These are phyloP conservation scores for Drosophila percnosoma DNA, from an alignment of 2,888 invertebrate species.

Conservation along the genomic window DNA sequence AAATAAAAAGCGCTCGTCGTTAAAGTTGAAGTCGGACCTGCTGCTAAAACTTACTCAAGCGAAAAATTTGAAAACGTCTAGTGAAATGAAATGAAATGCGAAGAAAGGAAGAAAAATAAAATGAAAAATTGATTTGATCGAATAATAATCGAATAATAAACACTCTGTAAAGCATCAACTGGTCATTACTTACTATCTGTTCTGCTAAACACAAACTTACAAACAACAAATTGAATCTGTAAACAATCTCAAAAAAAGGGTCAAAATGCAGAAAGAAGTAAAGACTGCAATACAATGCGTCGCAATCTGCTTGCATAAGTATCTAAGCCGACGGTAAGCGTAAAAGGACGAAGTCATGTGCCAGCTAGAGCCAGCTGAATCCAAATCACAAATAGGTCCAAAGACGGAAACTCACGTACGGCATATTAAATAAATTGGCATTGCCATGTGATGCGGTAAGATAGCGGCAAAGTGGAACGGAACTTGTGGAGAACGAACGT, in stretches of 20 bases:
- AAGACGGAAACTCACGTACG: constrained; percentile 68
- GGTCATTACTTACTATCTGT: neutral
- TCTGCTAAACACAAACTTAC: neutral
- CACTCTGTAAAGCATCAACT: constrained; percentile 9
- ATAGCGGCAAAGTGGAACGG: constrained; percentile 7
- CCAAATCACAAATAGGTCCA: constrained; percentile 30
- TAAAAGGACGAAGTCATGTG: constrained; percentile 8
- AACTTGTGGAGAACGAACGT: neutral
- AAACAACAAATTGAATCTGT: neutral
- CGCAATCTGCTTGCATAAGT: neutral
- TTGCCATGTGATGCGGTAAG: constrained; percentile 62
- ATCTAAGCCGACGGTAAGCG: neutral
- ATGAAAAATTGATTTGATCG: neutral
- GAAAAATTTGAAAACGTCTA: constrained; percentile 73
- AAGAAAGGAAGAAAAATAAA: constrained; percentile 7
- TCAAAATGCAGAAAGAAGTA: neutral
- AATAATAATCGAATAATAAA: too few relatives aligned
- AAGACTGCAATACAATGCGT: neutral
- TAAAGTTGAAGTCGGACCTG: constrained; percentile 59
- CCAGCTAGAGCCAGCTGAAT: constrained; percentile 15
- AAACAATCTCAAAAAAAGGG: neutral
- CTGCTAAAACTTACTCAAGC: constrained; percentile 59
- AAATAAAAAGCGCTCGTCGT: constrained; percentile 35
- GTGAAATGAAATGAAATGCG: constrained; percentile 62
- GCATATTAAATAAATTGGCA: constrained; percentile 78